A percentile compares a stretch with the other conserved stretches of the same genome.
These are phyloP conservation scores for Psilopogon haemacephalus DNA, from an alignment of 2,113 vertebrate genomes.

Conservation along the genomic window DNA sequence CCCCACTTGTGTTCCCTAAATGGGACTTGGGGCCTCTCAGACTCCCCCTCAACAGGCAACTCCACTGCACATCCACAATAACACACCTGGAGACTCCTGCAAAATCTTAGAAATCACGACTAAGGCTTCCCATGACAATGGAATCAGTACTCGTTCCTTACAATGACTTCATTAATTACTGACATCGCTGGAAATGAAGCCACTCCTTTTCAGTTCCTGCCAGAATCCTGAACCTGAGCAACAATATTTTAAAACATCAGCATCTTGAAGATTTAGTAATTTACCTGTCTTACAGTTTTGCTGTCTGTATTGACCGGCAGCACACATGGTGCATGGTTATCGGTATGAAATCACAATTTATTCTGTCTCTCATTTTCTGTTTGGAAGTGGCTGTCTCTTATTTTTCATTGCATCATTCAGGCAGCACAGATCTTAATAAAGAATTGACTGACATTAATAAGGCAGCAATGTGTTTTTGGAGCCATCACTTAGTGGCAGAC, in stretches of 20 bases:
- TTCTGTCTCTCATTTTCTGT: neutral
- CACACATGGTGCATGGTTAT: accelerated
- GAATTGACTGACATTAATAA: constrained; percentile 7
- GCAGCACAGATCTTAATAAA: neutral
- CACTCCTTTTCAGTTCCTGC: neutral
- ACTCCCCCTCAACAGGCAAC: neutral
- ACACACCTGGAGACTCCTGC: neutral
- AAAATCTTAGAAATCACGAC: neutral
- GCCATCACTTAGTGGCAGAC: neutral
- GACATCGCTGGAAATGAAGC: neutral
- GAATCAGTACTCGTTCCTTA: neutral
- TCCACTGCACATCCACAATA: neutral
- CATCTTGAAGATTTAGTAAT: neutral
- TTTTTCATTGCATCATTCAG: neutral
- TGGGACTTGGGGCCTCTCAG: neutral
- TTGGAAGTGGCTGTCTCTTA: neutral
- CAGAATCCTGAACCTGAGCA: neutral
- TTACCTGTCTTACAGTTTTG: neutral
- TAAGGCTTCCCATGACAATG: neutral
- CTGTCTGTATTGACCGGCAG: neutral
- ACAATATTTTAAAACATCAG: neutral
- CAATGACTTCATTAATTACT: neutral
- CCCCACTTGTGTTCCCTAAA: neutral
- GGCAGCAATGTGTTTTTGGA: neutral
- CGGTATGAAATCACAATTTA: neutral